Base-by-base conservation (phyloP, 2,113 vertebrate species). In the Bufo gargarizans region DNA sequence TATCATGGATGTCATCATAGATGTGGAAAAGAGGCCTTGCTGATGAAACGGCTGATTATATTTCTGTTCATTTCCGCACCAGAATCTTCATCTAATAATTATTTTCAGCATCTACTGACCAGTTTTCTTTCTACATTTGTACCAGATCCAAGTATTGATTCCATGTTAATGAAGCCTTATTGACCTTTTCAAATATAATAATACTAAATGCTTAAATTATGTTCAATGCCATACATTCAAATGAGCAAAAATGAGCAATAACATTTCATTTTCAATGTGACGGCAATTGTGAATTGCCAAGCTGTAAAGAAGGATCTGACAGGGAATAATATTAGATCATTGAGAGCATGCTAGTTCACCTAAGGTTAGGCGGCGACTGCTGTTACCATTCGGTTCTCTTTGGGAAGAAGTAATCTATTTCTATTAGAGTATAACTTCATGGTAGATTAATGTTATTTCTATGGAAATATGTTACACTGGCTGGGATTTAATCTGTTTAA, bases 101-200 rank as follows among this genome's bases (percentile, higher is more conserved):
- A 20, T 20, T 49, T 61, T 49, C 17, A 14, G n/a, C 56, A 77
- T 20, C 19, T 65, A 7, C 43, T 33, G 14, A 74, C 61, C 58
- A 47, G 45, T 33, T 76, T 77, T 77, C 74, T 13, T 59, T 59
- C 45, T 77, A 12, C 49, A 50, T 61, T 47, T 86, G 84, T 63
- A 61, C 72, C 45, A 12, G 47, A 14, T 77, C 74, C 45, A 67
- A n/a, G 74, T 86, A 86, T 86, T 22, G 56, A 86, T 86, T 78
- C 50, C 49, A 53, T 78, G 85, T 65, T 78, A 63, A 78, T 86
- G 45, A 61, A 86, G 58, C 74, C 58, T 53, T 53, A 2, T 2
- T 77, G 72, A 49, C 53, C 74, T 77, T 86, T 78, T 86, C 74
- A 86, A 33, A 61, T 67, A 12, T 65, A 77, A 86, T 78, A 61